A percentile compares a stretch with the other conserved stretches of the same genome.
These are phyloP conservation scores for Acanthaster planci DNA, from an alignment of 35 echinoderm and acorn worm genomes.

Conservation along the genomic window DNA sequence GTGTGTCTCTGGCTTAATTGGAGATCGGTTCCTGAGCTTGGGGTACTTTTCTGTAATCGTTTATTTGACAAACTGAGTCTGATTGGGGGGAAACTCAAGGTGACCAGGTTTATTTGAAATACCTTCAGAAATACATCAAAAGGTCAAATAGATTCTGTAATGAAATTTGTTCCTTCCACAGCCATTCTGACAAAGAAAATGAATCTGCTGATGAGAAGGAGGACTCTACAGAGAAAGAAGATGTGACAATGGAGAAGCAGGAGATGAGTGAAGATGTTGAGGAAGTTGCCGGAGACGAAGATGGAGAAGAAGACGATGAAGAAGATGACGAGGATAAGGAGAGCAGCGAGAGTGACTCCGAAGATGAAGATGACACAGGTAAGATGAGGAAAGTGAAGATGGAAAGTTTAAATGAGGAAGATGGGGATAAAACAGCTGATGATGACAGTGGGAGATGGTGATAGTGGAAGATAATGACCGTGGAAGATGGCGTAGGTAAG, in stretches of 20 bases:
- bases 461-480: too few species aligned
- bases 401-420: too few species aligned
- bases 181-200: constrained; percentile 53
- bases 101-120: neutral
- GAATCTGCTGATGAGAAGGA: constrained; percentile 37
- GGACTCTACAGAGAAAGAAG: constrained; percentile 11
- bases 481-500: too few species aligned
- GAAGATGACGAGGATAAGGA: constrained; percentile 26
- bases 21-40: too few species aligned
- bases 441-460: neutral
- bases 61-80: too few species aligned
- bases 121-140: too few species aligned
- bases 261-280: constrained; percentile 27
- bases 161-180: too few species aligned
- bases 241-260: constrained; percentile 9
- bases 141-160: too few species aligned
- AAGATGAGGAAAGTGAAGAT: too few species aligned
- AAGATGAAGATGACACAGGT: constrained; percentile 45
- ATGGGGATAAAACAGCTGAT: neutral
- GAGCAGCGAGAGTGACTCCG: constrained; percentile 32
- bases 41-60: too few species aligned
- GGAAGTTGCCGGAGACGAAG: constrained; percentile 52
- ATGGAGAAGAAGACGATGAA: constrained; percentile 41
- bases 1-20: too few species aligned
- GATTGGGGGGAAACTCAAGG: too few species aligned